These are phyloP conservation scores for Plodia interpunctella DNA, from an alignment of 1,140 invertebrate genomes.

Conservation along the genomic window DNA sequence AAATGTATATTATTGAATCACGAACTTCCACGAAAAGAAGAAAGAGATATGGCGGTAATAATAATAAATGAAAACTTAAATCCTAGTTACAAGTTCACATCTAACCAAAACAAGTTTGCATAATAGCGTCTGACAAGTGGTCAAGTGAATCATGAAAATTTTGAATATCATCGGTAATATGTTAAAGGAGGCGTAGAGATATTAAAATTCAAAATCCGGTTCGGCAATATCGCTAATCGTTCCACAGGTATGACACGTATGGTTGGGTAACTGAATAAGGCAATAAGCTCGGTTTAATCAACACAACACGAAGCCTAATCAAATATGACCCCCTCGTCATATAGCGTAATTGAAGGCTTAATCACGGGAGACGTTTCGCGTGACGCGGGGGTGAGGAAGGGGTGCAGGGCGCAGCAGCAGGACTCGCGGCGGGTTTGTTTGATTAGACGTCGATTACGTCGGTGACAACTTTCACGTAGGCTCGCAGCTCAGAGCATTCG, in stretches of 20 bases:
- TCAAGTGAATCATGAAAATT: constrained; percentile 47
- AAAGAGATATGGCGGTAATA: too few relatives aligned
- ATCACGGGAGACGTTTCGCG: constrained; percentile 37
- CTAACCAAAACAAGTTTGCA: too few relatives aligned
- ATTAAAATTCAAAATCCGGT: constrained; percentile 41
- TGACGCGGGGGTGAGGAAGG: constrained; percentile 18
- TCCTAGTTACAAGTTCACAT: too few relatives aligned
- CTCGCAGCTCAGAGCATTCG: constrained; percentile 9
- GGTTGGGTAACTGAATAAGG: constrained; percentile 59
- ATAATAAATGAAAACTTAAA: too few relatives aligned
- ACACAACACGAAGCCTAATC: constrained; percentile 72
- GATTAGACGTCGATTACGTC: constrained; percentile 53
- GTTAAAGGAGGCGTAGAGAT: constrained; percentile 26
- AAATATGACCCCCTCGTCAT: constrained; percentile 73
- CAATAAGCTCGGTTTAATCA: constrained; percentile 73
- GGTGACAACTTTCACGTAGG: constrained; percentile 35
- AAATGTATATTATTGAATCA: too few relatives aligned
- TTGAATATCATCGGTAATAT: constrained; percentile 52
- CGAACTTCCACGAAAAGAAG: too few relatives aligned
- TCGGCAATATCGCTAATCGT: constrained; percentile 24
- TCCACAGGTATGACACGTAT: constrained; percentile 31
- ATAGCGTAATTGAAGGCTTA: constrained; percentile 73
- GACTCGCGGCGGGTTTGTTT: constrained; percentile 42
- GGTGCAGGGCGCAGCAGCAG: constrained; percentile 26
- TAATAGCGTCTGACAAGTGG: too few relatives aligned